Conservation (phyloP, 2,797 vertebrate species). For the Menidia menidia region DNA sequence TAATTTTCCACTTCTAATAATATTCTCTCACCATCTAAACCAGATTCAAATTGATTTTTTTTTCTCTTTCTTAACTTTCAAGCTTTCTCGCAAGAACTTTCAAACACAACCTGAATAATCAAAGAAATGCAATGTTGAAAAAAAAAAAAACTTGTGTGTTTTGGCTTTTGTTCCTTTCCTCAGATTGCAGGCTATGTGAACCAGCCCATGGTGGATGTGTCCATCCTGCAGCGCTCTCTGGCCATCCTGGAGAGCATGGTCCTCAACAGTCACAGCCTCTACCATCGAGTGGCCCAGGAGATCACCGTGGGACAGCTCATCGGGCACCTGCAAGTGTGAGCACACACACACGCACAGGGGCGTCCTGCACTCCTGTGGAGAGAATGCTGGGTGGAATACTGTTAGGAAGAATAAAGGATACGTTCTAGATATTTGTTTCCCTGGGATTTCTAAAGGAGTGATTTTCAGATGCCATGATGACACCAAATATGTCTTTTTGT, state of each 20-base stretch:
- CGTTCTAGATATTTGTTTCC: too few species aligned
- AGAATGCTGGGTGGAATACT: too few species aligned
- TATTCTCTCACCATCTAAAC: not conserved
- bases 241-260: conserved; percentile 99
- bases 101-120: not conserved
- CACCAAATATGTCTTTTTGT: not conserved
- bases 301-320: conserved; percentile 98
- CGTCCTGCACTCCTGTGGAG: conserved; percentile 45
- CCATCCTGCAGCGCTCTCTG: conserved; percentile 95
- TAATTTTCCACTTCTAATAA: conserved; percentile 9
- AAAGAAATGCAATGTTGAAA: not conserved
- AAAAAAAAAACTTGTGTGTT: not conserved
- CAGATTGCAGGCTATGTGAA: conserved; percentile 97
- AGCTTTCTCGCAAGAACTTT: not conserved
- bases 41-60: not conserved
- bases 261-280: conserved; percentile 96
- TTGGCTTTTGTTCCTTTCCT: conserved; percentile 3
- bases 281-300: conserved; percentile 95
- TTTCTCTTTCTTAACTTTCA: not conserved
- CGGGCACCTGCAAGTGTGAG: conserved; percentile 99
- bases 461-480: conserved; percentile 33
- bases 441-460: not conserved
- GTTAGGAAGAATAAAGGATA: too few species aligned
- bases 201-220: conserved; percentile 96
- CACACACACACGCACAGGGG: conserved; percentile 85